These are phyloP conservation scores for Halichoerus grypus DNA, from an alignment of 2,113 vertebrate species.

Conservation along the genomic window DNA sequence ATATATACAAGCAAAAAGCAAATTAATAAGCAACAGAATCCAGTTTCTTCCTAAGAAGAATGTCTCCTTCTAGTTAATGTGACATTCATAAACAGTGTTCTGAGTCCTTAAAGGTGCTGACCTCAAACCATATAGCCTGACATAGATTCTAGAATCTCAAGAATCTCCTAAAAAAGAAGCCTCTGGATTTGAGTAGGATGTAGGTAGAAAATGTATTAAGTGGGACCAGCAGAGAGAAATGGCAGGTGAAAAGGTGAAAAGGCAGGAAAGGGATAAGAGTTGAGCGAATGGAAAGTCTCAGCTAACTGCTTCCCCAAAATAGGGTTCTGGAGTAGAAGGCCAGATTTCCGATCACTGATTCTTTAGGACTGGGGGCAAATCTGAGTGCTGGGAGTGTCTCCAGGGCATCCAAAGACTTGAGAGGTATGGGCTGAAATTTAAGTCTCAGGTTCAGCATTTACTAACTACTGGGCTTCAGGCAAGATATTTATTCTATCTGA, in stretches of 20 bases:
- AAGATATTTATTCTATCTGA: not conserved
- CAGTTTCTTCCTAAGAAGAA: not conserved
- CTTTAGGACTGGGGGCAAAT: not conserved
- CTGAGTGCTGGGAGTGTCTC: not conserved
- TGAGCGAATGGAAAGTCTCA: not conserved
- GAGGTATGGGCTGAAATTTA: not conserved
- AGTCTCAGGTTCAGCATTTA: constrained; percentile 6
- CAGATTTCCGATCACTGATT: not conserved
- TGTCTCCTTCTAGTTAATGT: not conserved
- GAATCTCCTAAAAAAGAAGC: not conserved
- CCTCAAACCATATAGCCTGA: not conserved
- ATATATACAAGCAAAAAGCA: not conserved
- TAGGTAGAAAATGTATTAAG: not conserved
- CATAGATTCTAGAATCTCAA: not conserved
- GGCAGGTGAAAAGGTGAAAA: not conserved
- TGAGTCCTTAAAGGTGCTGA: not conserved
- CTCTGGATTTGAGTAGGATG: not conserved
- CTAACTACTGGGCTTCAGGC: not conserved
- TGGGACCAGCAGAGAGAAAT: not conserved
- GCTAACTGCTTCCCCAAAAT: not conserved
- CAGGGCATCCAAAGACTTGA: not conserved
- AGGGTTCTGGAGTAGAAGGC: not conserved
- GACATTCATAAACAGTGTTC: not conserved
- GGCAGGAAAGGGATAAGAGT: not conserved
- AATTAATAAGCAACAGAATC: not conserved